Conservation (phyloP, 2,797 vertebrate species). For the Sternotherus odoratus region DNA sequence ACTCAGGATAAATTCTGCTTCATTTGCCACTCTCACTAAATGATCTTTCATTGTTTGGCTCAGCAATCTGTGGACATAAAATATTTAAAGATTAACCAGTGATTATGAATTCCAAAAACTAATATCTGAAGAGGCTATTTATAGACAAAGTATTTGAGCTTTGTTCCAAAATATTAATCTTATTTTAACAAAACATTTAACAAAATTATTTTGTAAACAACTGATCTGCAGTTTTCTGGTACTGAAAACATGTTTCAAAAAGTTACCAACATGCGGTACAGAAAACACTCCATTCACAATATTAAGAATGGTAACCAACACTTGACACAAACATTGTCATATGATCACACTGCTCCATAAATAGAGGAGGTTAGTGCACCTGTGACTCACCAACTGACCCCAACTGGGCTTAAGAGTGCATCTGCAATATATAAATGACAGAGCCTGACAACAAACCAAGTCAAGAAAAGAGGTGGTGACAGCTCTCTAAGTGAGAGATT, state of each 20-base stretch:
- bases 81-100: slow-evolving; percentile 27
- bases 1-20: slow-evolving; percentile 98
- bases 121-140: background rate
- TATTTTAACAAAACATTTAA: background rate
- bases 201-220: background rate
- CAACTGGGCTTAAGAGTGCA: too few relatives aligned
- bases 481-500: too few relatives aligned
- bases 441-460: too few relatives aligned
- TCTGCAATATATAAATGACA: too few relatives aligned
- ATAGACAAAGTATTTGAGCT: background rate
- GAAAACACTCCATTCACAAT: background rate
- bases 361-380: too few relatives aligned
- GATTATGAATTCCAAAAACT: background rate
- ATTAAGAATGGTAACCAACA: too few relatives aligned
- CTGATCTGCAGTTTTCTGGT: background rate
- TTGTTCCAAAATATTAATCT: background rate
- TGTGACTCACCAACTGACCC: too few relatives aligned
- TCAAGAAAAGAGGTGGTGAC: too few relatives aligned
- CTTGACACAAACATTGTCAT: too few relatives aligned
- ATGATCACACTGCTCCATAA: too few relatives aligned
- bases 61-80: slow-evolving; percentile 86
- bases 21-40: slow-evolving; percentile 97
- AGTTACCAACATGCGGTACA: background rate
- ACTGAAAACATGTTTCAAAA: background rate
- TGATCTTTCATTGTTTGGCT: slow-evolving; percentile 99